Conservation (phyloP, 2,113 vertebrate species). For the Alosa alosa region DNA sequence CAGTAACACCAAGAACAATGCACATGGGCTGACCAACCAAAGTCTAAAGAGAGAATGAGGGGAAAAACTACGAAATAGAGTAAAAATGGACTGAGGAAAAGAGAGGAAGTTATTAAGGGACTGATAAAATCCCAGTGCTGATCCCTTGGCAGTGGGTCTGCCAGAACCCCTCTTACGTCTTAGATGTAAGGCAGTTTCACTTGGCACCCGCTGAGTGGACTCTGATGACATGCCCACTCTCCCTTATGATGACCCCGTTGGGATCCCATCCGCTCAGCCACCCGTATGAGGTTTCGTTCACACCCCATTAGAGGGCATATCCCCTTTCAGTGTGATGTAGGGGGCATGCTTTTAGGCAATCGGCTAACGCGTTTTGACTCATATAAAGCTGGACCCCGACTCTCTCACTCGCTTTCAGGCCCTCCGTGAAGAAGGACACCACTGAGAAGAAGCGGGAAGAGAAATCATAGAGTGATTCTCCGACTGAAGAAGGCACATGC, state of each 20-base stretch:
- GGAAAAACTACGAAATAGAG: background rate
- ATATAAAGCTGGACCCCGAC: background rate
- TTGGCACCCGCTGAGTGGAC: constrained; percentile 19
- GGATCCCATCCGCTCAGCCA: background rate
- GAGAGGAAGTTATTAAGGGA: background rate
- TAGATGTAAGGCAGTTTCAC: constrained; percentile 22
- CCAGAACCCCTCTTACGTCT: background rate
- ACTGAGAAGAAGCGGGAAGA: background rate
- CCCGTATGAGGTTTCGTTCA: constrained; percentile 25
- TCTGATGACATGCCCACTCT: constrained; percentile 23
- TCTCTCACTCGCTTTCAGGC: background rate
- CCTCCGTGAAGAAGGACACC: background rate
- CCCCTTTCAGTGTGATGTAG: constrained; percentile 28
- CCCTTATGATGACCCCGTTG: constrained; percentile 15
- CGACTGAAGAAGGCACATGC: background rate
- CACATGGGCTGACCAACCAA: too few relatives aligned
- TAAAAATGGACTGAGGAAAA: constrained; percentile 17
- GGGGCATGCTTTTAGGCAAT: background rate
- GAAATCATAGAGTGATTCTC: background rate
- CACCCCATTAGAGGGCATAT: background rate
- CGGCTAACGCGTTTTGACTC: background rate
- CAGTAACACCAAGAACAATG: background rate
- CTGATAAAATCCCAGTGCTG: background rate
- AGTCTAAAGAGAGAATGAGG: background rate
- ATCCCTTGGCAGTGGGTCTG: background rate